Conservation (phyloP, 2,888 invertebrate genomes). For the Euclidia mi region DNA sequence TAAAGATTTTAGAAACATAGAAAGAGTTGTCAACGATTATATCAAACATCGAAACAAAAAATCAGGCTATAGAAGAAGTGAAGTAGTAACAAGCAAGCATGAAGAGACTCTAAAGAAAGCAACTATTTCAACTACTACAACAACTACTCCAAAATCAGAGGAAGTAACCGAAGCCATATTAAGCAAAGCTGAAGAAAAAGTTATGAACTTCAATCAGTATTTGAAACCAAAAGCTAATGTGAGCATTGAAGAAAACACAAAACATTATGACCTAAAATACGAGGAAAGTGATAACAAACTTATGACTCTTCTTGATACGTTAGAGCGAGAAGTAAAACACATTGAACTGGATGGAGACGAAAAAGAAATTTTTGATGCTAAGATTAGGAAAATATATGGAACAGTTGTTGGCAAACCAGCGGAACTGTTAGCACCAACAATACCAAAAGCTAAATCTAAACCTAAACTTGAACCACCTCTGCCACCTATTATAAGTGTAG, state of each 20-base stretch:
- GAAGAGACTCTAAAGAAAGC: slow-evolving; percentile 6
- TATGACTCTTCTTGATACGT: slow-evolving; percentile 68
- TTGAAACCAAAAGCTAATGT: slow-evolving; percentile 30
- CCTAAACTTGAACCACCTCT: background rate
- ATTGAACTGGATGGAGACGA: slow-evolving; percentile 65
- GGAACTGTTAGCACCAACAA: slow-evolving; percentile 10
- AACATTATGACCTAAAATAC: slow-evolving; percentile 36
- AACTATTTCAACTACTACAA: slow-evolving; percentile 9
- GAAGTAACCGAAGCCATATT: slow-evolving; percentile 45
- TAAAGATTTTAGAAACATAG: slow-evolving; percentile 68
- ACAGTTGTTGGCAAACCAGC: slow-evolving; percentile 59
- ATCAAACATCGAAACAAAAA: slow-evolving; percentile 45
- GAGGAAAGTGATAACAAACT: slow-evolving; percentile 68
- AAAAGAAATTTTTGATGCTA: slow-evolving; percentile 74
- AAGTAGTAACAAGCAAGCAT: background rate
- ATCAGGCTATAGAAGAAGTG: slow-evolving; percentile 9
- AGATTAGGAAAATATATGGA: slow-evolving; percentile 76
- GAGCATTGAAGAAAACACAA: slow-evolving; percentile 13
- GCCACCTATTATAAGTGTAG: background rate
- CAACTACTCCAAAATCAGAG: slow-evolving; percentile 14
- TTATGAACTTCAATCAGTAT: slow-evolving; percentile 53
- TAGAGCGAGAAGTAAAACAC: slow-evolving; percentile 75
- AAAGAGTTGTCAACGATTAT: slow-evolving; percentile 67
- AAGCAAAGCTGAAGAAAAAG: slow-evolving; percentile 55
- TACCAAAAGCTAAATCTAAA: slow-evolving; percentile 13